A percentile compares a stretch with the other conserved stretches of the same genome.
These are phyloP conservation scores for Acropternis orthonyx DNA, from an alignment of 2,797 vertebrate species.

Conservation along the genomic window DNA sequence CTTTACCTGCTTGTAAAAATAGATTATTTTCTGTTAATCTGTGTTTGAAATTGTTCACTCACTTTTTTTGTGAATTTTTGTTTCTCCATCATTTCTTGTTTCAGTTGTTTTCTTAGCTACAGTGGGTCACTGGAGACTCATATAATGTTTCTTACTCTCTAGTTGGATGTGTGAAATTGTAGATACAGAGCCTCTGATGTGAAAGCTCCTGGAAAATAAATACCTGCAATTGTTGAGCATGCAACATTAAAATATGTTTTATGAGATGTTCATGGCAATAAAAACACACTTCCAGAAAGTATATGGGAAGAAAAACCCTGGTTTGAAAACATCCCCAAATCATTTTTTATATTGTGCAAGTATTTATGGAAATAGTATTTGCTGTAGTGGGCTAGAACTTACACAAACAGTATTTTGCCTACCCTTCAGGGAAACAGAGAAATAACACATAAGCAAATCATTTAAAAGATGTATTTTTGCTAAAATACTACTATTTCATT, in stretches of 20 bases:
- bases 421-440: slow-evolving; percentile 28
- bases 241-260: slow-evolving; percentile 56
- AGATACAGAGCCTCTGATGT: slow-evolving; percentile 40
- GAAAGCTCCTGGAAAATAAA: slow-evolving; percentile 57
- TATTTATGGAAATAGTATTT: slow-evolving; percentile 53
- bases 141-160: slow-evolving; percentile 38
- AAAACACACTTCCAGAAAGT: slow-evolving; percentile 51
- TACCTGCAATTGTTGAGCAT: slow-evolving; percentile 37
- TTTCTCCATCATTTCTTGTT: slow-evolving; percentile 16
- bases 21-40: background rate
- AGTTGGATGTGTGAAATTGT: slow-evolving; percentile 38
- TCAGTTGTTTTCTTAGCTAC: background rate
- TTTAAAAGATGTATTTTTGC: background rate
- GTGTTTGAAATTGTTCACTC: background rate
- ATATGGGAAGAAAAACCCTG: background rate
- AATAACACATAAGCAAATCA: background rate
- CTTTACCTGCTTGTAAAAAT: background rate
- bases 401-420: slow-evolving; percentile 38
- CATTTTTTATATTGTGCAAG: slow-evolving; percentile 57
- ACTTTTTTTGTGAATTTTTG: background rate
- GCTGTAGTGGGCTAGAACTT: slow-evolving; percentile 4
- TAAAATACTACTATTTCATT: background rate
- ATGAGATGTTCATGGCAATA: slow-evolving; percentile 47
- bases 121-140: slow-evolving; percentile 29
- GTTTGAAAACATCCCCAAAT: slow-evolving; percentile 38